Percentiles rank a stretch among this genome's conserved stretches.
Conservation (phyloP, 2,797 vertebrate species). For the Myotis planiceps region DNA sequence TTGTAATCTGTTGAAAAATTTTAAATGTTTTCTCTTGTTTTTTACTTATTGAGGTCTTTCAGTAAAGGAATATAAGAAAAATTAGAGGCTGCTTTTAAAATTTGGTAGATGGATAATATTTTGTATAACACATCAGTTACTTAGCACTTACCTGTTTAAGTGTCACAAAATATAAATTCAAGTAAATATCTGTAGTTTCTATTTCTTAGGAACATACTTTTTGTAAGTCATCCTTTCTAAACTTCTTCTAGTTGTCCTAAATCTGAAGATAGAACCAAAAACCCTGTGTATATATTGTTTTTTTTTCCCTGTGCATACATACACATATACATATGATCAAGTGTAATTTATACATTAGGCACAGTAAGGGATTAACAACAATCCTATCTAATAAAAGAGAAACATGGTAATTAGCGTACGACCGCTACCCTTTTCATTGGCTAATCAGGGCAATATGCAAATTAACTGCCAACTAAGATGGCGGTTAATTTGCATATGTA, state of each 20-base stretch:
- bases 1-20: conserved; percentile 28
- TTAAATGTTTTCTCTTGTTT: neutral
- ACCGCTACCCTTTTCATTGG: too few relatives aligned
- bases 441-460: too few relatives aligned
- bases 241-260: neutral
- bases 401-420: too few relatives aligned
- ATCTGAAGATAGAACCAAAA: neutral
- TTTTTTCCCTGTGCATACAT: neutral
- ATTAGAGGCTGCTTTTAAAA: neutral
- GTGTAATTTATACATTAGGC: neutral
- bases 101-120: neutral
- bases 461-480: too few relatives aligned
- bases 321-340: neutral
- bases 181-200: neutral
- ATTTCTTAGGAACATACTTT: neutral
- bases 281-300: neutral
- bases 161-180: neutral
- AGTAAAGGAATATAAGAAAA: conserved; percentile 13
- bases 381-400: too few relatives aligned
- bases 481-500: too few relatives aligned
- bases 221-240: neutral
- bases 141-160: conserved; percentile 1
- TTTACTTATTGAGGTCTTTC: conserved; percentile 28
- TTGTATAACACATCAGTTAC: neutral
- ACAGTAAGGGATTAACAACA: neutral